Base-by-base conservation (phyloP, 2,797 vertebrate genomes). In the Loris lydekkerianus region DNA sequence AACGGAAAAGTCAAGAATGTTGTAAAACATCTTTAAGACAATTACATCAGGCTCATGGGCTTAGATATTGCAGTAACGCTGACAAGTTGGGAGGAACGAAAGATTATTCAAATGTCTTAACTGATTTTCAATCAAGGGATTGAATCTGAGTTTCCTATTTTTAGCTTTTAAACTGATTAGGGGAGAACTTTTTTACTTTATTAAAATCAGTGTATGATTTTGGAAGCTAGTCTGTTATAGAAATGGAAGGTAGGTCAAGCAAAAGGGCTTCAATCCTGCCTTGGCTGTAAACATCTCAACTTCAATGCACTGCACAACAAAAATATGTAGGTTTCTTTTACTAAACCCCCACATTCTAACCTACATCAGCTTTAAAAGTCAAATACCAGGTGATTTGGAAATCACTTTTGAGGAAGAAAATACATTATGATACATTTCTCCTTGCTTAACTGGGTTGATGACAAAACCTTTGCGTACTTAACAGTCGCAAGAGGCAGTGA, bases 351-450 rank as follows among this genome's bases (percentile, higher is more conserved):
- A 73, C 3, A 63, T 78, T 93, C 77, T 73, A 46, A 93, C 84
- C 60, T 89, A 60, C 14, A 13, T 91, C 43, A 13, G 29, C 78
- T 96, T 96, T 97, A 96, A 97, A 97, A 97, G 96, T 95, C 87
- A 97, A 97, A 94, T 95, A 70, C 72, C 37, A 84, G n/a, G 72
- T 85, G 65, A 96, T 94, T 94, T 94, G 73, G 40, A 94, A 93
- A 89, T 93, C 77, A 84, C 70, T 87, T 96, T 86, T 89, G 65
- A 93, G 61, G 23, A 85, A n/a, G 53, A 94, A 88, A 84, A 91
- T 70, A 31, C n/a, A 58, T 80, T 29, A 31, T 40, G 80, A 86
- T 90, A 25, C 17, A 40, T 78, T 89, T 82, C 92, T 53, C 37
- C 27, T 85, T 91, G n/a, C 49, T 31, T 3, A 40, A n/a, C 61